A percentile compares a stretch with the other conserved stretches of the same genome.
Evolutionary conservation across 2,797 vertebrate species (phyloP).

Genomic region (Brachyrhaphis roseni): DNA sequence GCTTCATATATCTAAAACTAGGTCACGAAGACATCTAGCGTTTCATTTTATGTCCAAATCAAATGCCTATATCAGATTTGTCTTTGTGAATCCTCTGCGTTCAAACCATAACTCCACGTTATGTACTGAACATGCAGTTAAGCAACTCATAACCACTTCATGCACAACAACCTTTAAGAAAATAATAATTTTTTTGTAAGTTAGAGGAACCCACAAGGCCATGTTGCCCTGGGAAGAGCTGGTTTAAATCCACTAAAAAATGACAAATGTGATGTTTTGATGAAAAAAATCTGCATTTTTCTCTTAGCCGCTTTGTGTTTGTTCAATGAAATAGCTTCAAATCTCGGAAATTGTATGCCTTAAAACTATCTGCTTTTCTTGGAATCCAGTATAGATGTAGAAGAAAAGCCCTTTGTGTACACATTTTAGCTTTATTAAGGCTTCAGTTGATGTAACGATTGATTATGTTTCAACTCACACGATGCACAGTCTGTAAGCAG

Average conservation of each 20-base stretch:
- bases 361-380: neutral
- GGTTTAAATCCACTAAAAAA: neutral
- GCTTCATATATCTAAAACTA: neutral
- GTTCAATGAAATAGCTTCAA: constrained; percentile 7
- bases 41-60: neutral
- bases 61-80: neutral
- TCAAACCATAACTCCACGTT: neutral
- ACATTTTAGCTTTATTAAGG: neutral
- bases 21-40: neutral
- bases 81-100: neutral
- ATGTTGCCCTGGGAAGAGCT: neutral
- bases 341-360: too few relatives aligned
- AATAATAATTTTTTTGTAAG: neutral
- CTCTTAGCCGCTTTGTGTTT: neutral
- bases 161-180: neutral
- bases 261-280: neutral
- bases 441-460: neutral
- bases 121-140: neutral
- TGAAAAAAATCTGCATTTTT: neutral
- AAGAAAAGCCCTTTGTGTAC: neutral
- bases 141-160: neutral
- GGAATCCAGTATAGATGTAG: neutral
- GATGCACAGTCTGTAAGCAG: neutral
- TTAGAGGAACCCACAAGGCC: neutral
- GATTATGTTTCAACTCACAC: neutral